Base-by-base conservation (phyloP, 2,113 vertebrate genomes). In the Nasalis larvatus region DNA sequence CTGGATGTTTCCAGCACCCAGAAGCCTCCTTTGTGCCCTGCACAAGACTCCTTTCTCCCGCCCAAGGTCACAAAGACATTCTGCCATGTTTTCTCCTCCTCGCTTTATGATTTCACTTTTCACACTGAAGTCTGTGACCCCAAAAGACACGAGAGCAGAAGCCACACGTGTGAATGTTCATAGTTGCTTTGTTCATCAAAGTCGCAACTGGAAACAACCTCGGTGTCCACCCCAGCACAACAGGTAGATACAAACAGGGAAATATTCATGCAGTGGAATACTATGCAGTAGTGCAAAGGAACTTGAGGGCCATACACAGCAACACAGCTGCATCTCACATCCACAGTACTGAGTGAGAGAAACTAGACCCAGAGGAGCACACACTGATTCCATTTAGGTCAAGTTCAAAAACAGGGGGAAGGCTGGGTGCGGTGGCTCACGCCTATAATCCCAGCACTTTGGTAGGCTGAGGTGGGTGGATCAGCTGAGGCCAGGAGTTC, bases 201-300 rank as follows among this genome's bases (percentile, higher is more conserved):
- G 7, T 14, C 35, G 45, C 30, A 27, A 1, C 12, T 17, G 16
- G 54, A 40, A 68, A 32, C 12, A 54, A 0, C 49, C 49, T 42
- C 21, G 11, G 16, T 49, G 23, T 13, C 45, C 9, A 4, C 6
- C n/a, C 89, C 42, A 60, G 47, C 80, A 80, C 30, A 63, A 27
- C 14, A 27, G 21, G n/a, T 12, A 6, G 2, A 23, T 16, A 52
- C 32, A 52, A 21, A 16, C 1, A 32, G 10, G 45, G 11, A 54
- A 10, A 3, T 40, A 25, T 11, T 18, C 3, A 0, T 8, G 1
- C 14, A 1, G 4, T 2, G 37, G 71, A 23, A 13, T n/a, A 40
- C 37, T 52, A 1, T 21, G 0, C 27, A 49, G 27, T 74, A 11
- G 0, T 5, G 77, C 20, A 30, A 32, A 63, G 42, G 32, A 14